Percentiles rank a stretch among this genome's conserved stretches.
Evolutionary conservation across 2,797 vertebrate species (phyloP).

Genomic region (Platalea minor): DNA sequence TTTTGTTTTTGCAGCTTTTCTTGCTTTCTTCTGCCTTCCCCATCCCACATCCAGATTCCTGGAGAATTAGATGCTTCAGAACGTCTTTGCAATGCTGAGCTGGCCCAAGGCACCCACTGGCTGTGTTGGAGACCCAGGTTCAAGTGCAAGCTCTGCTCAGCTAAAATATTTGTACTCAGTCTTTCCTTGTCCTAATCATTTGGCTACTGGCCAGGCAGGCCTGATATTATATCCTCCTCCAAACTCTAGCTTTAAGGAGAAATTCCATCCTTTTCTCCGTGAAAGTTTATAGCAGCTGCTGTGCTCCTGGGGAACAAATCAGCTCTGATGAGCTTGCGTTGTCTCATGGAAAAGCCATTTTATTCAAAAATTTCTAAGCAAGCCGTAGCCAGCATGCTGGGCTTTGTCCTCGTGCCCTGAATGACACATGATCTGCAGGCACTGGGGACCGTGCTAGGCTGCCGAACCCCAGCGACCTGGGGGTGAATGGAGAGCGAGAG

Average conservation of each 20-base stretch:
- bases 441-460: not conserved
- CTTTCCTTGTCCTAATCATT: slow-evolving; percentile 11
- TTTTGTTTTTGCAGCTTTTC: not conserved
- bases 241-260: slow-evolving; percentile 1
- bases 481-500: not conserved
- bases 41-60: not conserved
- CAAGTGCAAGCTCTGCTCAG: not conserved
- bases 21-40: not conserved
- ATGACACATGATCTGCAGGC: not conserved
- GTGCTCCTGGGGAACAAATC: slow-evolving; percentile 53
- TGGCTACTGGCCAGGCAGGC: slow-evolving; percentile 24
- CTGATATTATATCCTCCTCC: slow-evolving; percentile 3
- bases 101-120: not conserved
- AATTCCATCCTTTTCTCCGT: slow-evolving; percentile 27
- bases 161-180: not conserved
- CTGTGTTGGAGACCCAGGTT: not conserved
- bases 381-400: not conserved
- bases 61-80: not conserved
- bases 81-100: not conserved
- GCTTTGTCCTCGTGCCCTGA: not conserved
- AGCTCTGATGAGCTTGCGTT: slow-evolving; percentile 28
- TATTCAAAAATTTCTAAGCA: not conserved
- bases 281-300: slow-evolving; percentile 53
- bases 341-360: slow-evolving; percentile 52
- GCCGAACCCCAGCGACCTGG: not conserved